Evolutionary conservation across 2,888 invertebrate species (phyloP).

Genomic region (Copidosoma aretas): DNA sequence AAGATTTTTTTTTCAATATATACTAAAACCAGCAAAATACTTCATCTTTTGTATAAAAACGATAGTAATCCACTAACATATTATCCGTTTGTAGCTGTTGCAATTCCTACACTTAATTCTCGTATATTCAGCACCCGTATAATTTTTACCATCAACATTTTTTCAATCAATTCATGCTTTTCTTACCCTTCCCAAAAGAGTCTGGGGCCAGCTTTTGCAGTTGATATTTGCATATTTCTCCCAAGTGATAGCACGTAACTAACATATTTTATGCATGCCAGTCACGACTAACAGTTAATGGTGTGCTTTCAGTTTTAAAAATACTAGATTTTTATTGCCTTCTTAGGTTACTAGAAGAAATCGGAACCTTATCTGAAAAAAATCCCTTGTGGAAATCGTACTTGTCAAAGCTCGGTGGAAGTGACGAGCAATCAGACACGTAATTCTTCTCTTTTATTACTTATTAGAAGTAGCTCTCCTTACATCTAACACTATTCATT

Average conservation of each 20-base stretch:
- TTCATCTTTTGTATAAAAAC: no score
- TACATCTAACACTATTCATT: no score
- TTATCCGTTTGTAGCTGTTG: no score
- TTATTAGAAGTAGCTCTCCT: conserved; percentile 3
- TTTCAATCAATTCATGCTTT: no score
- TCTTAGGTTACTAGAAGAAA: conserved; percentile 39
- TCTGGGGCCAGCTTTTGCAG: neutral
- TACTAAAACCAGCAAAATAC: no score
- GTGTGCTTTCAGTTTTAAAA: conserved; percentile 24
- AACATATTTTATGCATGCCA: conserved; percentile 9
- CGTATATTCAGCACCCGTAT: no score
- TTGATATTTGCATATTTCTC: neutral
- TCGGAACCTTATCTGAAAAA: conserved; percentile 34
- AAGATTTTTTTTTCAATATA: no score
- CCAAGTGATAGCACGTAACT: neutral
- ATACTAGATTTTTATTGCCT: conserved; percentile 24
- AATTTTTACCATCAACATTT: no score
- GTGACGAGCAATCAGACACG: conserved; percentile 38
- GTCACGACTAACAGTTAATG: conserved; percentile 9
- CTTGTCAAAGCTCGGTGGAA: conserved; percentile 36
- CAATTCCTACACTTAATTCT: no score
- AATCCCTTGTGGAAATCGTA: conserved; percentile 37
- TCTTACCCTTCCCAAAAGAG: no score
- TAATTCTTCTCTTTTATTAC: conserved; percentile 30
- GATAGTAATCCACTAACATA: no score